Evolutionary conservation across 2,113 vertebrate species (phyloP).

Genomic region (Salvator merianae): DNA sequence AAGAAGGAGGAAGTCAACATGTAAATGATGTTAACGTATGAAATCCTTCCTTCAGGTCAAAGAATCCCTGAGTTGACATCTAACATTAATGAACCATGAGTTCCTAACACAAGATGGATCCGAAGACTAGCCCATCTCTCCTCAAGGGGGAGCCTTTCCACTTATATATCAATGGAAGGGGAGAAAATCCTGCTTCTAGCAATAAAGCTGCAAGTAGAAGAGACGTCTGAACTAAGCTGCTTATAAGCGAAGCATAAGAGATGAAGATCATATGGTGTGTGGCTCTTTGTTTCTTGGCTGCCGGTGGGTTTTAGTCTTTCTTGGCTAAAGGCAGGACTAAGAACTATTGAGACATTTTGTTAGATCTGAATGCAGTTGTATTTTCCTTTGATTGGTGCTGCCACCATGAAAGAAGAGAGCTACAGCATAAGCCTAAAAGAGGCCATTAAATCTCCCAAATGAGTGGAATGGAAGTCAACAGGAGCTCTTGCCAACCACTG

Average conservation of each 20-base stretch:
- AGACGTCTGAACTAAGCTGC: neutral
- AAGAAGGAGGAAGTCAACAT: no score
- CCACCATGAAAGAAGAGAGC: neutral
- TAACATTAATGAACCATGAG: no score
- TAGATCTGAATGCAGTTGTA: neutral
- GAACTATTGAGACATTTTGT: neutral
- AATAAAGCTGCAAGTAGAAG: neutral
- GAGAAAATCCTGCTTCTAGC: neutral
- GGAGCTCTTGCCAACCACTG: neutral
- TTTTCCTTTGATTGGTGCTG: neutral
- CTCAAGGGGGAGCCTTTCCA: neutral
- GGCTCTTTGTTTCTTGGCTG: constrained; percentile 4
- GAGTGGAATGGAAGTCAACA: neutral
- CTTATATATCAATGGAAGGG: neutral
- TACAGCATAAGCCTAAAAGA: no score
- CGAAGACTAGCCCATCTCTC: neutral
- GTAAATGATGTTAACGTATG: no score
- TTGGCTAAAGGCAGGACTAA: no score
- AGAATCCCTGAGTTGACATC: no score
- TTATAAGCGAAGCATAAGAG: neutral
- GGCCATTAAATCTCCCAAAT: neutral
- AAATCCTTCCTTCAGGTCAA: no score
- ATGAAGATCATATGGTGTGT: neutral
- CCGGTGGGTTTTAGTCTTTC: neutral
- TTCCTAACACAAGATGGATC: neutral